Evolutionary conservation across 2,797 vertebrate species (phyloP).

Genomic region (Capromys pilorides): DNA sequence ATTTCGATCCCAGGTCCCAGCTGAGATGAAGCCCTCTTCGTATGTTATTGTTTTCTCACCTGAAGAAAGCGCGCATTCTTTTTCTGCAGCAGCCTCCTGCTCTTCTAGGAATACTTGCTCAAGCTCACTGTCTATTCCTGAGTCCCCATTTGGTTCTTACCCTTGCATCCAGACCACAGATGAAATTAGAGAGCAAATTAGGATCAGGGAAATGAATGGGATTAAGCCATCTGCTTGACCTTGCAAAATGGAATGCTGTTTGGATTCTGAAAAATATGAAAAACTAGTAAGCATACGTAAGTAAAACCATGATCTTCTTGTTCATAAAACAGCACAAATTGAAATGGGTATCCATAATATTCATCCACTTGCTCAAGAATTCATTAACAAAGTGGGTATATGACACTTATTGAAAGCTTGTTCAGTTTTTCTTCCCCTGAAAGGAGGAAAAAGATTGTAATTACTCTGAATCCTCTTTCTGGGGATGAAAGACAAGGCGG

Average conservation of each 20-base stretch:
- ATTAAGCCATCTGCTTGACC: constrained; percentile 79
- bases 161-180: constrained; percentile 75
- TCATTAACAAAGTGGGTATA: constrained; percentile 78
- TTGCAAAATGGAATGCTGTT: constrained; percentile 79
- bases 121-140: constrained; percentile 50
- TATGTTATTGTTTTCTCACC: constrained; percentile 63
- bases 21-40: constrained; percentile 61
- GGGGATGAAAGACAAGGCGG: constrained; percentile 65
- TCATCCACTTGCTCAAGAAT: constrained; percentile 75
- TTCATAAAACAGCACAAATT: constrained; percentile 80
- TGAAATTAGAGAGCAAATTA: constrained; percentile 76
- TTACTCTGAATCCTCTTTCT: constrained; percentile 74
- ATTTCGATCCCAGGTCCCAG: constrained; percentile 53
- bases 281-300: constrained; percentile 74
- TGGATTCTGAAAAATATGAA: constrained; percentile 78
- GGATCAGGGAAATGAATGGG: constrained; percentile 72
- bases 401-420: constrained; percentile 78
- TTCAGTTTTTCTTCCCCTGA: constrained; percentile 77
- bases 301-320: constrained; percentile 76
- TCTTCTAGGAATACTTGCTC: constrained; percentile 12
- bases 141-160: constrained; percentile 70
- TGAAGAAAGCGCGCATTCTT: constrained; percentile 48
- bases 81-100: neutral
- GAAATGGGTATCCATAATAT: constrained; percentile 77
- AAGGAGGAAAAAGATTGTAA: constrained; percentile 67